Evolutionary conservation across 2,888 invertebrate genomes (phyloP), one percentile per base, ranked within the genome.

Genomic region (Stegophylla sp.): DNA sequence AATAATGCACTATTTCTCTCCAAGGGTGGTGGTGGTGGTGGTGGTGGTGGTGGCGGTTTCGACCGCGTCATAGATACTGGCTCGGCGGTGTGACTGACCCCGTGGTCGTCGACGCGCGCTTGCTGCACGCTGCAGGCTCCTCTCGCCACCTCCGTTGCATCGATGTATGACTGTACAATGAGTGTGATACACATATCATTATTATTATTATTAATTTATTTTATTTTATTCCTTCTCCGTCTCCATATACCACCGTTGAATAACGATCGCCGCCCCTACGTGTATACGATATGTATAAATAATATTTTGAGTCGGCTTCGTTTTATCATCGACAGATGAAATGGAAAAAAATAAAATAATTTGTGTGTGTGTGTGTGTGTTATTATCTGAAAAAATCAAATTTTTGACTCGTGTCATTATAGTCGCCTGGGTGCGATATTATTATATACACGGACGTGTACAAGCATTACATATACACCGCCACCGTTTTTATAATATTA

Each of bases 21-120:
- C n/a, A n/a, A n/a, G n/a, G n/a, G n/a, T 20, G 9, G 45, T 26
- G n/a, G 20, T 56, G 34, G 63, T 45, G 20, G 41, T 71, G 48
- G 17, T 9, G 48, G 26, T 1, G 41, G 53, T 20, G 41, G 71
- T 13, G 15, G 20, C 34, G 59, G 72, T n/a, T 15, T 4, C 7
- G 20, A 34, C 53, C 26, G 59, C 74, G 74, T 74, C 63, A 45
- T 45, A 61, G 73, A 63, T 63, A 48, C 74, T 63, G 56, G n/a
- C 20, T 63, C 74, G 63, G 23, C 77, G 77, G 76, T 67, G 76
- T 67, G 66, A 76, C 66, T 67, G 76, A 66, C 76, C 64, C 66
- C 76, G 56, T 26, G 43, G 64, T 2, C 48, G 61, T 3, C 45
- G 28, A 3, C 61, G 61, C 45, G n/a, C 48, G 12, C 23, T n/a